These are phyloP conservation scores for Elephas maximus DNA, from an alignment of 2,113 vertebrate species.

Conservation along the genomic window DNA sequence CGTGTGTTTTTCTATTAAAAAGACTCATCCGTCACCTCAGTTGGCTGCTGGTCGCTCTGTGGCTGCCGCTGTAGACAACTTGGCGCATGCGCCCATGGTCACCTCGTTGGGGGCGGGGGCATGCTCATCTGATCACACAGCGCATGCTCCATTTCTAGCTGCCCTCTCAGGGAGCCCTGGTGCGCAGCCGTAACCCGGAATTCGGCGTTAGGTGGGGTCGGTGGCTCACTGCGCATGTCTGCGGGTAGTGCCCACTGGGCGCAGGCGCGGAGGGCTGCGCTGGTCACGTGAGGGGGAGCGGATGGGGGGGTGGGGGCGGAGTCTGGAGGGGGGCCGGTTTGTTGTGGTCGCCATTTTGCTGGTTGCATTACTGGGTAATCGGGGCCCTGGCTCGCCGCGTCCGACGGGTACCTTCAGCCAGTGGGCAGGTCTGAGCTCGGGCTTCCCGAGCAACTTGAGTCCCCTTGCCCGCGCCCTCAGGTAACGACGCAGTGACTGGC, in stretches of 20 bases:
- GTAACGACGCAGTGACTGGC: conserved; percentile 62
- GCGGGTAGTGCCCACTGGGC: background rate
- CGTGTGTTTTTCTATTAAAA: conserved; percentile 84
- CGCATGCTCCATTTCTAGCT: background rate
- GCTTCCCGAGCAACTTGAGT: conserved; percentile 76
- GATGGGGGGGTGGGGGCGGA: conserved; percentile 32
- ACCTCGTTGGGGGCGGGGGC: background rate
- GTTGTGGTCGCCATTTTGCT: conserved; percentile 89
- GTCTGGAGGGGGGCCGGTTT: conserved; percentile 83
- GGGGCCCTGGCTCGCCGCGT: conserved; percentile 77
- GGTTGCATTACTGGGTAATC: conserved; percentile 89
- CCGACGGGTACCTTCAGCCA: conserved; percentile 55
- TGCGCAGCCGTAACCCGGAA: background rate
- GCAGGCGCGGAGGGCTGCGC: background rate
- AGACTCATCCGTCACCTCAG: conserved; percentile 52
- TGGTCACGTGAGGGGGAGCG: conserved; percentile 63
- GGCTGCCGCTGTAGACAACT: background rate
- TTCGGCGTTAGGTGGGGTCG: background rate
- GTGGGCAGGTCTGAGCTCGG: conserved; percentile 80
- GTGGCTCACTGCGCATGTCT: background rate
- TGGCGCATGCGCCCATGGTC: background rate
- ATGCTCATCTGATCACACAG: background rate
- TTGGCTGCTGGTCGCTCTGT: conserved; percentile 14
- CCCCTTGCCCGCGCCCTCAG: conserved; percentile 78
- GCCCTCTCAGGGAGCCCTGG: background rate